Conservation (phyloP, 2,797 vertebrate species). For the Coregonus sp. region DNA sequence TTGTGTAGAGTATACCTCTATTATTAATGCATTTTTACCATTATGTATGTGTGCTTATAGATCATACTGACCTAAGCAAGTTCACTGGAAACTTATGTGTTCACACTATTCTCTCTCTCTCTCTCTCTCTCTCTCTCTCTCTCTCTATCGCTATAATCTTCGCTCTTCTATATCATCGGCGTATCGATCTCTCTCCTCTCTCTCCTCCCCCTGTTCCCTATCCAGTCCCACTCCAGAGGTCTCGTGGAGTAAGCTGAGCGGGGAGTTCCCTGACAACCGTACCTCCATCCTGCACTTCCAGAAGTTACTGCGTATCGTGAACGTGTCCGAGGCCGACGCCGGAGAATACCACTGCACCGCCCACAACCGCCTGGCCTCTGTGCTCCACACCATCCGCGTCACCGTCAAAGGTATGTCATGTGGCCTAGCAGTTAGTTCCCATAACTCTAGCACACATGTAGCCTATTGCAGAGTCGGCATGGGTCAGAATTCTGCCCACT, state of each 20-base stretch:
- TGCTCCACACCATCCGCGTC: slow-evolving; percentile 85
- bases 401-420: slow-evolving; percentile 86
- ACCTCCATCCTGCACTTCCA: slow-evolving; percentile 84
- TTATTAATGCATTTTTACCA: not conserved
- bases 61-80: not conserved
- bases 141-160: no score
- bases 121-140: not conserved
- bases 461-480: no score
- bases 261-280: slow-evolving; percentile 82
- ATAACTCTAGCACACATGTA: no score
- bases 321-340: slow-evolving; percentile 88
- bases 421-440: not conserved
- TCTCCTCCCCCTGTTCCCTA: not conserved
- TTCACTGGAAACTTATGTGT: not conserved
- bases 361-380: slow-evolving; percentile 79
- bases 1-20: not conserved
- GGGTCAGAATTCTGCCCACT: no score
- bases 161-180: no score
- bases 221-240: slow-evolving; percentile 89
- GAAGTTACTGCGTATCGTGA: slow-evolving; percentile 87
- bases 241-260: slow-evolving; percentile 89
- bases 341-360: slow-evolving; percentile 93
- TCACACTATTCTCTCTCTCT: not conserved
- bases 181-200: not conserved
- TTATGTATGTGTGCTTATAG: not conserved